Base-by-base conservation (phyloP, 1,140 invertebrate species). In the Hyposmocoma kahamanoa region DNA sequence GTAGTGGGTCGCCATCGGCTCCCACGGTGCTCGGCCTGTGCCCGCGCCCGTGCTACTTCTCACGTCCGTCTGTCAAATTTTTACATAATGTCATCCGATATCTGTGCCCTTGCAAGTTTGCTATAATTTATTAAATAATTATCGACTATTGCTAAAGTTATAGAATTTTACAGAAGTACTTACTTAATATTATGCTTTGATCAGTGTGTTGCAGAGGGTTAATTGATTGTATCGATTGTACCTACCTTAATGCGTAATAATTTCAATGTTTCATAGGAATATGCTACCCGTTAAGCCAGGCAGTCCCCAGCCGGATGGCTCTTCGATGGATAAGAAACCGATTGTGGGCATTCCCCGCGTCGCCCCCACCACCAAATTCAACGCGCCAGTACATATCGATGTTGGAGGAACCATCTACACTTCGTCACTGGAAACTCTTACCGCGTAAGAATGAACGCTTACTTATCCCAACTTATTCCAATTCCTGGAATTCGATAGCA, bases 401-500 rank as follows among this genome's bases (percentile, higher is more conserved):
- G 97, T 99, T 11, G 97, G 97, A 5, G 97, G 97, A 0, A 96
- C 95, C 22, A 98, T 98, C 59, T 99, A 98, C 84, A 99, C 97
- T 0, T 97, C 96, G 0, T 97, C 96, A 0, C 85, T 99, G 69
- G 96, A 98, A 85, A 98, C 97, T 1, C 90, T 99, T 1, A 98
- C 97, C 55, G 96, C 96, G 96, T 98, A 89, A 93, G 92, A n/a
- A n/a, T n/a, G n/a, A n/a, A n/a, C n/a, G n/a, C n/a, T n/a, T n/a
- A n/a, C n/a, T n/a, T n/a, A n/a, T n/a, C n/a, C n/a, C n/a, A n/a
- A n/a, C n/a, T n/a, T n/a, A n/a, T n/a, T n/a, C n/a, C n/a, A n/a
- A n/a, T n/a, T n/a, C n/a, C n/a, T n/a, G n/a, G n/a, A n/a, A n/a
- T n/a, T n/a, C n/a, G n/a, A n/a, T n/a, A n/a, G n/a, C n/a, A n/a